A percentile compares a stretch with the other conserved stretches of the same genome.
These are phyloP conservation scores for Proteles cristata DNA, from an alignment of 2,113 vertebrate genomes.

Conservation along the genomic window DNA sequence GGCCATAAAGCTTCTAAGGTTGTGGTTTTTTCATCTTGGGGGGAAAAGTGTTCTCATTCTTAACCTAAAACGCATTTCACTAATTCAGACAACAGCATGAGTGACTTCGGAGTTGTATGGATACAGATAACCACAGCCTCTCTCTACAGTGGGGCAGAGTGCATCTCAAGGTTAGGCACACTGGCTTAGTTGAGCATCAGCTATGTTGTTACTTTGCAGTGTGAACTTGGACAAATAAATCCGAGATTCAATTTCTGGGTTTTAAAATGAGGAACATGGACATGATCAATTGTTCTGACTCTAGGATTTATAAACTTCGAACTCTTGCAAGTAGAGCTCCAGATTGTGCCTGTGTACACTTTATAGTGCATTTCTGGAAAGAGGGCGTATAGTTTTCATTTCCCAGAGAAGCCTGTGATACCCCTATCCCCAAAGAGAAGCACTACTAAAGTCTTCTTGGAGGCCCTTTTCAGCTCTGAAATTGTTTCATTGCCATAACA, in stretches of 20 bases:
- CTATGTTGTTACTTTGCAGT: background rate
- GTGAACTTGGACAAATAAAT: background rate
- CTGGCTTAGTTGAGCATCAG: background rate
- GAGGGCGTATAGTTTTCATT: background rate
- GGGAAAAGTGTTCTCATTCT: background rate
- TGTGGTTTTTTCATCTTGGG: background rate
- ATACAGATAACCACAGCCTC: background rate
- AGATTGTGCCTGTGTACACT: background rate
- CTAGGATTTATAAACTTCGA: background rate
- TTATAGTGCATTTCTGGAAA: background rate
- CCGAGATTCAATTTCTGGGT: background rate
- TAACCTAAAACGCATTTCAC: background rate
- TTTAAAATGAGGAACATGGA: background rate
- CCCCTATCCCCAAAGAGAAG: background rate
- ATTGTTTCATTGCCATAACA: background rate
- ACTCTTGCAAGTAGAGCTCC: background rate
- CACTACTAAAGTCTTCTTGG: background rate
- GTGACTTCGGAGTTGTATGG: background rate
- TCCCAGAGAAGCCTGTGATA: background rate
- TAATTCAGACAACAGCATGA: background rate
- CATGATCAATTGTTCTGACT: conserved; percentile 1
- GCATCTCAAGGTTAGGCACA: background rate
- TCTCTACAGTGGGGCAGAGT: background rate
- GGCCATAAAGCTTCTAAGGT: background rate
- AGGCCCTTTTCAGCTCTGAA: background rate